Percentiles rank a stretch among this genome's conserved stretches.
These are phyloP conservation scores for Ramazzottius varieornatus DNA, from an alignment of 2,888 invertebrate species.

Conservation along the genomic window DNA sequence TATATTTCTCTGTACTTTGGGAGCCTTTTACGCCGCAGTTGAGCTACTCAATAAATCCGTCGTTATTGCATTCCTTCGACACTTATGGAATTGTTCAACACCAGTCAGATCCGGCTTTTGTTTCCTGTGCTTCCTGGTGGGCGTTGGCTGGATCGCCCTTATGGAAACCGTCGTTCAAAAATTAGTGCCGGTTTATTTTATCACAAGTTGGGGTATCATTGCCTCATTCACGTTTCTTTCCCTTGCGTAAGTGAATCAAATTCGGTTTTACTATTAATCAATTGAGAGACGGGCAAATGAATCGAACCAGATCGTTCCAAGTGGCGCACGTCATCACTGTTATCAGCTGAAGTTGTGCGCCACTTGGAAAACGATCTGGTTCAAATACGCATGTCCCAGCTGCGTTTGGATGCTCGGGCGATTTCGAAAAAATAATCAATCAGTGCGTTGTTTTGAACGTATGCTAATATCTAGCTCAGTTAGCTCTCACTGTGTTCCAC, in stretches of 20 bases:
- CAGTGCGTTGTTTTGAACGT: no score
- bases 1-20: not conserved
- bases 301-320: no score
- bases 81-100: not conserved
- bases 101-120: not conserved
- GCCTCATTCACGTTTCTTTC: not conserved
- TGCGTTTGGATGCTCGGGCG: no score
- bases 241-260: not conserved
- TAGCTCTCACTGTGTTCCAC: no score
- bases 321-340: no score
- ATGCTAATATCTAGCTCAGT: no score
- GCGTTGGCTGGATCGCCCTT: not conserved
- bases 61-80: not conserved
- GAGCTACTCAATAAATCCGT: not conserved
- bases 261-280: no score
- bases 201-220: not conserved
- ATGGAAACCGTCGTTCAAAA: not conserved
- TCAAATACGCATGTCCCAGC: no score
- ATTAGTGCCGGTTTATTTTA: not conserved
- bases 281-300: no score
- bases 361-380: no score
- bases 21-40: not conserved
- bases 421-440: no score
- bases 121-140: not conserved
- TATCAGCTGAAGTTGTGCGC: no score